Conservation (phyloP, 2,888 invertebrate genomes). For the Tenthredo scrophulariae region DNA sequence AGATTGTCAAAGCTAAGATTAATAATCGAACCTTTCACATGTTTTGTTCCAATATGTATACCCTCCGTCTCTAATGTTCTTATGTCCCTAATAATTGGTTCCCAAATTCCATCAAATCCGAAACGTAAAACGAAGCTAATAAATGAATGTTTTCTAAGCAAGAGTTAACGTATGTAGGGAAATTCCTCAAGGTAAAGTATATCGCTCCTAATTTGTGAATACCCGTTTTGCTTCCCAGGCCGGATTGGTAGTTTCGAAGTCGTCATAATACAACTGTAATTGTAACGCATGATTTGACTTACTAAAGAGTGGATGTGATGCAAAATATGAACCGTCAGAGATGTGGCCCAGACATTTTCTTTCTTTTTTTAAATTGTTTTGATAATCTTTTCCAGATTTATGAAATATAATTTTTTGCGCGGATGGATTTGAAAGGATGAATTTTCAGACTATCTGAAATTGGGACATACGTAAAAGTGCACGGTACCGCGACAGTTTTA, state of each 20-base stretch:
- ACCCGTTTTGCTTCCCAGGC: conserved; percentile 32
- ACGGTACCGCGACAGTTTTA: conserved; percentile 42
- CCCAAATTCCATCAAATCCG: not conserved
- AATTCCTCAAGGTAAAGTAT: conserved; percentile 58
- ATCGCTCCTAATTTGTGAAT: conserved; percentile 58
- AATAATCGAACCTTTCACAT: conserved; percentile 55
- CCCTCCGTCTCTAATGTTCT: conserved; percentile 56
- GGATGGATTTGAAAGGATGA: conserved; percentile 37
- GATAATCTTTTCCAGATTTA: not conserved
- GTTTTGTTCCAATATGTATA: conserved; percentile 39
- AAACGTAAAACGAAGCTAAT: conserved; percentile 46
- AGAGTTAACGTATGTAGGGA: conserved; percentile 53
- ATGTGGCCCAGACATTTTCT: no score
- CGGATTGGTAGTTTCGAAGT: conserved; percentile 57
- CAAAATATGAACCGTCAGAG: conserved; percentile 56
- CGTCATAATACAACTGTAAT: conserved; percentile 13
- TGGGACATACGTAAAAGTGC: conserved; percentile 55
- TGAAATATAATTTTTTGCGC: not conserved
- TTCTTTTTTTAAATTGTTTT: not conserved
- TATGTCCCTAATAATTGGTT: conserved; percentile 54
- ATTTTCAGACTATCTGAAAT: conserved; percentile 53
- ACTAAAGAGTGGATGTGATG: conserved; percentile 55
- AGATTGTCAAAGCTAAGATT: not conserved
- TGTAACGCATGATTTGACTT: conserved; percentile 54
- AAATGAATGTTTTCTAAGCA: conserved; percentile 54